phyloP scores from a whole-genome alignment of 2,797 vertebrate genomes.

The Antrozous pallidus region DNA sequence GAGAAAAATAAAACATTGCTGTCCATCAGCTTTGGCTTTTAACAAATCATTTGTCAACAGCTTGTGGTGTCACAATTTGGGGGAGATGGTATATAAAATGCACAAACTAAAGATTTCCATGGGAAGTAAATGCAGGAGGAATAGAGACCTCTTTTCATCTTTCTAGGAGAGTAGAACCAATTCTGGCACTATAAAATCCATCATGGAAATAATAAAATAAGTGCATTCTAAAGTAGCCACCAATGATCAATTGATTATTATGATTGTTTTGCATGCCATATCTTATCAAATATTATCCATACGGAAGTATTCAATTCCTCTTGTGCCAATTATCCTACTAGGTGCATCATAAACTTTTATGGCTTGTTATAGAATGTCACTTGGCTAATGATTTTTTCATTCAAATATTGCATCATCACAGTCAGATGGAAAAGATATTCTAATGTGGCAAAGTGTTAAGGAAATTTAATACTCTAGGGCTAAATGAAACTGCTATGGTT shows the following conservation, averaged over 20 bases:
- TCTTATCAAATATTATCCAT: slow-evolving; percentile 84
- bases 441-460: slow-evolving; percentile 87
- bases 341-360: slow-evolving; percentile 86
- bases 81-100: slow-evolving; percentile 45
- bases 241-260: slow-evolving; percentile 78
- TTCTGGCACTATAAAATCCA: slow-evolving; percentile 82
- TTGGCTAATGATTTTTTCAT: slow-evolving; percentile 79
- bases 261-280: slow-evolving; percentile 77
- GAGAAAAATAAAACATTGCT: slow-evolving; percentile 68
- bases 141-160: slow-evolving; percentile 71
- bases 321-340: slow-evolving; percentile 83
- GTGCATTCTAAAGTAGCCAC: slow-evolving; percentile 81
- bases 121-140: slow-evolving; percentile 72
- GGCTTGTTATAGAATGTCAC: slow-evolving; percentile 83
- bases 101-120: slow-evolving; percentile 59
- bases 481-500: slow-evolving; percentile 86
- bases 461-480: slow-evolving; percentile 85
- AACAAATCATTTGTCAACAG: slow-evolving; percentile 81
- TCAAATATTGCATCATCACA: slow-evolving; percentile 84
- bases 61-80: slow-evolving; percentile 61
- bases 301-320: slow-evolving; percentile 86
- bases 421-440: slow-evolving; percentile 87
- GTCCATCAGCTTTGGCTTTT: slow-evolving; percentile 73
- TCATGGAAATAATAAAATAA: slow-evolving; percentile 82
- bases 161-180: slow-evolving; percentile 74